Conservation (phyloP, 1,140 invertebrate genomes). For the Drosophila aff. region DNA sequence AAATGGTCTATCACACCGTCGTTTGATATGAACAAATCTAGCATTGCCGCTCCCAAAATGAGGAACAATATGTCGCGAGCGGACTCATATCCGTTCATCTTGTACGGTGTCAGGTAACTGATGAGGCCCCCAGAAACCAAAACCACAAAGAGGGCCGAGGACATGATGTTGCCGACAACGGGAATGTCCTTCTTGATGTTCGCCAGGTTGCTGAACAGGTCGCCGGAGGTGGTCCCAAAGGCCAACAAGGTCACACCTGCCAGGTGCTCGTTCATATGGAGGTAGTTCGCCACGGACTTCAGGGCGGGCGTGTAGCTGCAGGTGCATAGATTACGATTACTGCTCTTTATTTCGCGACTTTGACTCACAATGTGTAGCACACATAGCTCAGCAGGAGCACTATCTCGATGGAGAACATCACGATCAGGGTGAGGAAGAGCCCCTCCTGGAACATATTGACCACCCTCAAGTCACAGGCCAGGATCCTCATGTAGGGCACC, state of each 20-base stretch:
- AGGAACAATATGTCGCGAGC: constrained; percentile 40
- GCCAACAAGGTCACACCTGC: constrained; percentile 92
- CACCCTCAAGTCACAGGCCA: constrained; percentile 27
- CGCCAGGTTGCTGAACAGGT: constrained; percentile 88
- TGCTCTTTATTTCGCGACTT: too few species aligned
- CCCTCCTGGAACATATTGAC: constrained; percentile 27
- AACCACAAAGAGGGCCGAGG: constrained; percentile 44
- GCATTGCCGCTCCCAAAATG: constrained; percentile 13
- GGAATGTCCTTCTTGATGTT: background rate
- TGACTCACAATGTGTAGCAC: constrained; percentile 31
- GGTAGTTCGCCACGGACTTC: constrained; percentile 88
- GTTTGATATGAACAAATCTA: background rate
- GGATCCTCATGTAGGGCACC: constrained; percentile 37
- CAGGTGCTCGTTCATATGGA: constrained; percentile 90
- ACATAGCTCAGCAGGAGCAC: constrained; percentile 24
- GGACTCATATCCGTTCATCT: constrained; percentile 30
- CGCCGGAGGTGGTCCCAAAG: constrained; percentile 92
- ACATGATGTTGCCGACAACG: constrained; percentile 31
- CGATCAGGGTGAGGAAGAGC: constrained; percentile 11
- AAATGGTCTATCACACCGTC: background rate
- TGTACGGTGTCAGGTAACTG: constrained; percentile 34
- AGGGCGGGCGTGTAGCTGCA: constrained; percentile 89
- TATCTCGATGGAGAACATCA: constrained; percentile 9
- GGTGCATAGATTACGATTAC: too few species aligned
- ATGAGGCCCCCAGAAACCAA: constrained; percentile 45